Percentiles rank a stretch among this genome's conserved stretches.
phyloP scores from a whole-genome alignment of 1,140 invertebrate species.

The Drosophila malerkotliana region DNA sequence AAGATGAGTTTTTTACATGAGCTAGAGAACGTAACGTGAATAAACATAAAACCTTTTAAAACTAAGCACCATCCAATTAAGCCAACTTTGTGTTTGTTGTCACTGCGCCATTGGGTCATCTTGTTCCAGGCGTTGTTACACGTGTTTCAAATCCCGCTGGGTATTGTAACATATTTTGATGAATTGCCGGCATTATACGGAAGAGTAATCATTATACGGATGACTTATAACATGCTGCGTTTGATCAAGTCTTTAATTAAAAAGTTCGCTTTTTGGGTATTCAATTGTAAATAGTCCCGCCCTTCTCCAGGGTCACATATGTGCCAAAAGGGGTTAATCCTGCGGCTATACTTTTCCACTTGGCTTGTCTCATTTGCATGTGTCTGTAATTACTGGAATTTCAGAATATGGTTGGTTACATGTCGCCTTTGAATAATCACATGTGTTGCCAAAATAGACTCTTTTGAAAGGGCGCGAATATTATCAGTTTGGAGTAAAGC shows the following conservation, averaged over 20 bases:
- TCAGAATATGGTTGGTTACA: constrained; percentile 2
- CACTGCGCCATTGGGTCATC: constrained; percentile 11
- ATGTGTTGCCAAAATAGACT: constrained; percentile 4
- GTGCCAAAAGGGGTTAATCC: constrained; percentile 60
- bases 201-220: constrained; percentile 5
- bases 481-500: not conserved
- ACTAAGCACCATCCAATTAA: constrained; percentile 48
- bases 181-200: constrained; percentile 46
- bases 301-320: constrained; percentile 34
- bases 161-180: constrained; percentile 43
- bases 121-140: constrained; percentile 9
- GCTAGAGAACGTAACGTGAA: constrained; percentile 71
- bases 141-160: constrained; percentile 18
- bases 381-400: constrained; percentile 52
- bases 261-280: constrained; percentile 52
- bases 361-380: constrained; percentile 43
- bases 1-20: constrained; percentile 67
- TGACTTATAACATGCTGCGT: constrained; percentile 7
- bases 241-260: constrained; percentile 57
- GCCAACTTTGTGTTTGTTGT: constrained; percentile 28
- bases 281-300: constrained; percentile 43
- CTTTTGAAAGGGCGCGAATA: constrained; percentile 2
- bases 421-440: constrained; percentile 60
- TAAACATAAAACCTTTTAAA: constrained; percentile 76
- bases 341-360: constrained; percentile 54